Base-by-base conservation (phyloP, 2,888 invertebrate genomes). In the Myathropa florea region DNA sequence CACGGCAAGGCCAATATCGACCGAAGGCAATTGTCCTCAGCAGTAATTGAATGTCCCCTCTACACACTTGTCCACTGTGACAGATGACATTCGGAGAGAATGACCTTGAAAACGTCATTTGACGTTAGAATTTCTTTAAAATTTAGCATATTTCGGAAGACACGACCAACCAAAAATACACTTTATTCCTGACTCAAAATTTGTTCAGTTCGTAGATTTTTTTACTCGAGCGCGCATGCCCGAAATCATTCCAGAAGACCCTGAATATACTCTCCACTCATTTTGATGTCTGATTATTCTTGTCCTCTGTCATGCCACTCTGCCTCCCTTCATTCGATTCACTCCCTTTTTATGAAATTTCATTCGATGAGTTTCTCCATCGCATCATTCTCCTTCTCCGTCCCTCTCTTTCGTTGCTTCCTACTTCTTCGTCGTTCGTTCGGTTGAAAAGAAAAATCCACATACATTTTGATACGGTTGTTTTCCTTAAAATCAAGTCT, bases 281-380 rank as follows among this genome's bases (percentile, higher is more conserved):
- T 67, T 67, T 64, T 12, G 12, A 53, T 53, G n/a, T 26, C n/a
- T 26, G 30, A 55, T 33, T 33, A 59, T 59, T 60, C 59, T 12
- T 28, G 1, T 12, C 3, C 53, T 18, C n/a, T 55, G 10, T n/a
- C 26, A 33, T 33, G 23, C 26, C 59, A 33, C 53, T 24, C 7
- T n/a, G n/a, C 0, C 26, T 46, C 59, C 7, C 39, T 65, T 59
- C 26, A 2, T 36, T 12, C 14, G 24, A 53, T 36, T 14, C 28
- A 57, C 53, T 70, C 55, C 53, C 70, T 36, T 24, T 60, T 53
- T 26, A 46, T 46, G 9, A 12, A 21, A 28, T 18, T n/a, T n/a
- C 73, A 64, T 24, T 55, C 39, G 67, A 33, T 78, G 63, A 70
- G 55, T 55, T 71, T 71, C 78, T 70, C 70, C 64, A 63, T 71